Evolutionary conservation across 2,888 invertebrate genomes (phyloP).

Genomic region (Microdon myrmicae): DNA sequence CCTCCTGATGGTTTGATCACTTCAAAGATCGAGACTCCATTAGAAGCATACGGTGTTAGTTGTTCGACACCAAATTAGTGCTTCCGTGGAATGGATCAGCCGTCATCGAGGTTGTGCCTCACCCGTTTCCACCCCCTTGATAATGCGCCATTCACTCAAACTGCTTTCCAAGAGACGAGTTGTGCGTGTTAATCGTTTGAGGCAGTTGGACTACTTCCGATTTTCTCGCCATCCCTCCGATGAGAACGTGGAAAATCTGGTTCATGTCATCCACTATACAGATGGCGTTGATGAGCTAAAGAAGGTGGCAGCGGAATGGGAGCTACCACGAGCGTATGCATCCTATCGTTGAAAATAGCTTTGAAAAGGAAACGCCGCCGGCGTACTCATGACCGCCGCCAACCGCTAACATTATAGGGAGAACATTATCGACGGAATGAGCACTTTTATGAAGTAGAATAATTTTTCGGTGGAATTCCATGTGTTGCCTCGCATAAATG

Average conservation of each 20-base stretch:
- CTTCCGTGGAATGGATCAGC: conserved; percentile 30
- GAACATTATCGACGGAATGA: conserved; percentile 16
- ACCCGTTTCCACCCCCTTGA: too few relatives aligned
- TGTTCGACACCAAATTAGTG: conserved; percentile 38
- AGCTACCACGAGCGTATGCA: conserved; percentile 5
- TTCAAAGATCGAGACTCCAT: conserved; percentile 31
- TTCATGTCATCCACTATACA: conserved; percentile 25
- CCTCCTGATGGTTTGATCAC: conserved; percentile 16
- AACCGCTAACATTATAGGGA: too few relatives aligned
- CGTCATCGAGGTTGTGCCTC: conserved; percentile 13
- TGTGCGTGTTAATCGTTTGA: conserved; percentile 31
- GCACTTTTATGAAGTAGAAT: conserved; percentile 30
- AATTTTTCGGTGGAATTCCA: conserved; percentile 31
- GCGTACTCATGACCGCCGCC: neutral
- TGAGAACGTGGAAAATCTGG: conserved; percentile 25
- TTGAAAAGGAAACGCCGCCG: conserved; percentile 4
- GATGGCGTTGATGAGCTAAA: conserved; percentile 14
- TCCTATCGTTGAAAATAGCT: conserved; percentile 26
- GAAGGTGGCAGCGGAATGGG: conserved; percentile 14
- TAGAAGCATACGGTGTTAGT: conserved; percentile 35
- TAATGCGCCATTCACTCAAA: too few relatives aligned
- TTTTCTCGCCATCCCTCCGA: conserved; percentile 4
- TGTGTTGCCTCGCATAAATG: conserved; percentile 40
- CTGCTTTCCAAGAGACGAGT: neutral
- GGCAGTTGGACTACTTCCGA: conserved; percentile 35